Conservation (phyloP, 2,797 vertebrate species). For the Chelon labrosus region DNA sequence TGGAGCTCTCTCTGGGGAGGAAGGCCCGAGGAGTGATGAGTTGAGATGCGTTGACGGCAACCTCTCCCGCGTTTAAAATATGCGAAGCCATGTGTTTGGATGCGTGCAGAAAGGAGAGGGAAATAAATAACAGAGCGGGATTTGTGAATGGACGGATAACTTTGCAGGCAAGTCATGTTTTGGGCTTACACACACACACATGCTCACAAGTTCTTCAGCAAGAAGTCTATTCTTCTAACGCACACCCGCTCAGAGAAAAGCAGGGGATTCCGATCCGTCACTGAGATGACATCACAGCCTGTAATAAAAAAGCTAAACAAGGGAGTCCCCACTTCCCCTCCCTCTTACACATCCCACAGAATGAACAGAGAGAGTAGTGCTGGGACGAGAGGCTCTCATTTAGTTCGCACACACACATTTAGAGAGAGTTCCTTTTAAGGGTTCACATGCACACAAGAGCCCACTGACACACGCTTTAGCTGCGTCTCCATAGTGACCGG, state of each 20-base stretch:
- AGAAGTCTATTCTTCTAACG: conserved; percentile 20
- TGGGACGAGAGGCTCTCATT: conserved; percentile 34
- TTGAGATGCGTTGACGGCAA: not conserved
- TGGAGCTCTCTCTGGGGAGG: not conserved
- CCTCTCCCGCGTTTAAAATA: not conserved
- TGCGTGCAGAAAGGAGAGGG: conserved; percentile 1
- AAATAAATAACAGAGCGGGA: conserved; percentile 22
- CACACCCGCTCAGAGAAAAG: conserved; percentile 31
- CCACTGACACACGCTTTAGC: conserved; percentile 51
- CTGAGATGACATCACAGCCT: conserved; percentile 79
- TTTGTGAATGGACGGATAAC: conserved; percentile 41
- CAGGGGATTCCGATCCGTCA: conserved; percentile 80
- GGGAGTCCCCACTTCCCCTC: conserved; percentile 77
- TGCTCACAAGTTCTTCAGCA: conserved; percentile 17
- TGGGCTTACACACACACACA: conserved; percentile 22
- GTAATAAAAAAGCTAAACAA: conserved; percentile 65
- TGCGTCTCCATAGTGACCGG: conserved; percentile 75
- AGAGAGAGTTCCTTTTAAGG: conserved; percentile 54
- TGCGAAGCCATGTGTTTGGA: not conserved
- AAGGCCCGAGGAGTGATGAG: not conserved
- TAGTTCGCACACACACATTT: conserved; percentile 26
- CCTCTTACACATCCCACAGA: conserved; percentile 44
- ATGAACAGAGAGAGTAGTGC: conserved; percentile 26
- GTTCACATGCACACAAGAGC: conserved; percentile 45
- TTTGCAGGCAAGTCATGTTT: conserved; percentile 71